Percentiles rank a stretch among this genome's conserved stretches.
These are phyloP conservation scores for Lamprologus lemairii DNA, from an alignment of 2,113 vertebrate species.

Conservation along the genomic window DNA sequence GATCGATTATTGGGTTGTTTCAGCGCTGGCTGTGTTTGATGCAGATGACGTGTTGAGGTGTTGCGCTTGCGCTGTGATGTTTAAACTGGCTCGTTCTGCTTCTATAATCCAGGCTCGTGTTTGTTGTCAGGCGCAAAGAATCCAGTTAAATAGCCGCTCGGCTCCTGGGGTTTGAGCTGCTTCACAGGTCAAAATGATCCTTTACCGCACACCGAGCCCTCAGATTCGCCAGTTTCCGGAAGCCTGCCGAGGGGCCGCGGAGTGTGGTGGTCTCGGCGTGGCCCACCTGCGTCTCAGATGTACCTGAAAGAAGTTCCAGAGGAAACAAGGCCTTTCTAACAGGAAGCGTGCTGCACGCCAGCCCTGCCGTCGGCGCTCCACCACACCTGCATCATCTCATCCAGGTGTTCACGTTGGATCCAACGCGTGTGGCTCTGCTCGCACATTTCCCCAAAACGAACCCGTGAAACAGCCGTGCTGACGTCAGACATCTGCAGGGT, in stretches of 20 bases:
- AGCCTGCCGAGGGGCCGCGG: not conserved
- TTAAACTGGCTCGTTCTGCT: not conserved
- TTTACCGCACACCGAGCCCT: not conserved
- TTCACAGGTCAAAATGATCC: not conserved
- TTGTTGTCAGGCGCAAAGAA: not conserved
- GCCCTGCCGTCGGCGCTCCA: not conserved
- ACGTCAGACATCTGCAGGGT: not conserved
- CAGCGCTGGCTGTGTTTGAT: not conserved
- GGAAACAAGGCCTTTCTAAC: not conserved
- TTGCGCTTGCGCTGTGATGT: not conserved
- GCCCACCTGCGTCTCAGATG: not conserved
- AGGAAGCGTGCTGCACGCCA: not conserved
- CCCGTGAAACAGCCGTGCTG: not conserved
- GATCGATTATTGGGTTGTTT: not conserved
- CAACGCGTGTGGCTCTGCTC: not conserved
- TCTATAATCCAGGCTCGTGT: not conserved
- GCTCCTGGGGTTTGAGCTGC: not conserved
- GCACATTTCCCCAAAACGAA: not conserved
- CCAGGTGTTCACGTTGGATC: not conserved
- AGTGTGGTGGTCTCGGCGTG: not conserved
- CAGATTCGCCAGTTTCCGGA: not conserved
- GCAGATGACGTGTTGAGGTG: not conserved
- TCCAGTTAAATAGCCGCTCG: not conserved
- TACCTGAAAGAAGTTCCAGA: not conserved
- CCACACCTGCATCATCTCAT: not conserved